Conservation (phyloP, 2,113 vertebrate genomes). For the Hippocampus mohnikei region DNA sequence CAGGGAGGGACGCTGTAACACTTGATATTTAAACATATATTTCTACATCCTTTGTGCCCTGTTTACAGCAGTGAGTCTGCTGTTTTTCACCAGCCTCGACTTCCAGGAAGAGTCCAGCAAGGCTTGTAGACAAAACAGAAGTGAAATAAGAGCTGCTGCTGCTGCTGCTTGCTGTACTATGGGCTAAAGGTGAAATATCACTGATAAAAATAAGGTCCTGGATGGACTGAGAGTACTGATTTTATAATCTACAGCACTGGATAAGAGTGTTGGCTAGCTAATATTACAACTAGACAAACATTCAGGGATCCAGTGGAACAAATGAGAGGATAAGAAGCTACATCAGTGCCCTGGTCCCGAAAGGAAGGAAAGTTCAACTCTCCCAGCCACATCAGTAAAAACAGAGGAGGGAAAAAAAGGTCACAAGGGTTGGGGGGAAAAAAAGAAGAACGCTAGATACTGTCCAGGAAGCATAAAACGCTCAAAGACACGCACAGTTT, state of each 20-base stretch:
- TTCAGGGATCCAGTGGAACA: not conserved
- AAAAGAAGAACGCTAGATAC: not conserved
- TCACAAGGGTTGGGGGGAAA: not conserved
- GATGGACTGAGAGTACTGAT: not conserved
- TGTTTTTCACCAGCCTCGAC: slow-evolving; percentile 20
- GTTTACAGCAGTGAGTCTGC: slow-evolving; percentile 6
- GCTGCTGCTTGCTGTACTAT: slow-evolving; percentile 2
- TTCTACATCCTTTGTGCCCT: slow-evolving; percentile 15
- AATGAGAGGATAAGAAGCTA: not conserved
- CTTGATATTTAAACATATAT: slow-evolving; percentile 15
- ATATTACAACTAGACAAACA: not conserved
- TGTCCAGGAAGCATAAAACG: slow-evolving; percentile 17
- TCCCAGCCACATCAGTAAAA: slow-evolving; percentile 12
- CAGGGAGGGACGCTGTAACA: not conserved
- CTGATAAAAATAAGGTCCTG: slow-evolving; percentile 11
- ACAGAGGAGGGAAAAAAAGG: not conserved
- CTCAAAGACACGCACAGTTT: slow-evolving; percentile 11
- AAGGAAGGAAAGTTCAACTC: slow-evolving; percentile 6
- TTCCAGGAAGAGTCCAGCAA: slow-evolving; percentile 55
- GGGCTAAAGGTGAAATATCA: slow-evolving; percentile 25
- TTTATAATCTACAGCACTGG: not conserved
- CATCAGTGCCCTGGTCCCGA: not conserved
- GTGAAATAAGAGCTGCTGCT: slow-evolving; percentile 19
- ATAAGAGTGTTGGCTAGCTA: not conserved
- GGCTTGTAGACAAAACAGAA: slow-evolving; percentile 34